These are phyloP conservation scores for Schlechtendalia chinensis DNA, from an alignment of 1,140 invertebrate genomes.

Conservation along the genomic window DNA sequence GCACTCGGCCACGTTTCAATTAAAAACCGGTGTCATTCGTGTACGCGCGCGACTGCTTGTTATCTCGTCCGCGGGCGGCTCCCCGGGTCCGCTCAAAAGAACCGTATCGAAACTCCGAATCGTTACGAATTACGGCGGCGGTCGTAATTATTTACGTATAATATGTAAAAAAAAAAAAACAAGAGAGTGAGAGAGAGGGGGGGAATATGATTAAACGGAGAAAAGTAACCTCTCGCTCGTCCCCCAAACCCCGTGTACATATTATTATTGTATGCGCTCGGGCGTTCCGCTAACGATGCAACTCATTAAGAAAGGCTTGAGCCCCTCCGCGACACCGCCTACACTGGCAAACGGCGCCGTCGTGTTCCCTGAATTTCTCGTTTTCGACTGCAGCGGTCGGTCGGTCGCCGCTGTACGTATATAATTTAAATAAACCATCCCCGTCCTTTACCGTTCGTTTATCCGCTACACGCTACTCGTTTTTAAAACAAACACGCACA, in stretches of 20 bases:
- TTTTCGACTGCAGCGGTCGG: constrained; percentile 23
- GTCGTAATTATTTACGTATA: not conserved
- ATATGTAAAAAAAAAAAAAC: too few species aligned
- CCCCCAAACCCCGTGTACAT: too few species aligned
- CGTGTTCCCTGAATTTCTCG: constrained; percentile 14
- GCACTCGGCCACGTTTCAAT: too few species aligned
- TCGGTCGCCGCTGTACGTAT: not conserved
- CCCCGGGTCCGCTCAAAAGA: too few species aligned
- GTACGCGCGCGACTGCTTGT: too few species aligned
- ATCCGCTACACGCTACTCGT: not conserved
- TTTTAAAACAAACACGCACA: constrained; percentile 45
- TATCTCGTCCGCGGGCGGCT: too few species aligned
- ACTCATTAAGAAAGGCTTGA: constrained; percentile 48
- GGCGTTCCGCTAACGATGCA: constrained; percentile 42
- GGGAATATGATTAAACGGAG: constrained; percentile 31
- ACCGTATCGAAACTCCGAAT: constrained; percentile 11
- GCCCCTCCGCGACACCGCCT: not conserved
- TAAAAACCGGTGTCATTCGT: too few species aligned
- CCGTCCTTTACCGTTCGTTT: not conserved
- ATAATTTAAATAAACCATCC: constrained; percentile 37
- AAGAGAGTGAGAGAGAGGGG: too few species aligned
- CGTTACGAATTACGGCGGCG: too few species aligned
- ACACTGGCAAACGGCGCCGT: too few species aligned
- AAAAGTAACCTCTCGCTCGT: constrained; percentile 1
- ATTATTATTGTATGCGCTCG: too few species aligned